Conservation (phyloP, 1,140 invertebrate genomes). For the Orchesella cincta region DNA sequence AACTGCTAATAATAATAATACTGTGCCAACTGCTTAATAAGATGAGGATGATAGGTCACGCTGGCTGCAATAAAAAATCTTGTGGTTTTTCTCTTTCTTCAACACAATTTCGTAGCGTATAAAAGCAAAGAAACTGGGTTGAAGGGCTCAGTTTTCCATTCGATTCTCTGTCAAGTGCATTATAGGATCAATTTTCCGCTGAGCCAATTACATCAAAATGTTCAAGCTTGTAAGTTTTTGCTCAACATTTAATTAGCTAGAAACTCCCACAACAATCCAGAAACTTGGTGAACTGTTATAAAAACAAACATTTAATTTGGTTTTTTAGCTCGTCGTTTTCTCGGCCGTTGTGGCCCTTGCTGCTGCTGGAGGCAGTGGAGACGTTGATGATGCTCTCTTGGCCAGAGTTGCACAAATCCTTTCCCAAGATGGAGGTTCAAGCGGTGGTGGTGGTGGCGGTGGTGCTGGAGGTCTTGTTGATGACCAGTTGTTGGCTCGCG, state of each 20-base stretch:
- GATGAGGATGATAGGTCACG: slow-evolving; percentile 15
- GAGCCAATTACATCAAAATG: background rate
- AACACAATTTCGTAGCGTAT: slow-evolving; percentile 15
- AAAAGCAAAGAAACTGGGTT: slow-evolving; percentile 8
- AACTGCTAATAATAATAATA: background rate
- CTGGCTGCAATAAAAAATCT: slow-evolving; percentile 5
- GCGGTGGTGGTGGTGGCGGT: slow-evolving; percentile 11
- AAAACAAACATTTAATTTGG: background rate
- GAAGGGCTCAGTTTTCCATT: background rate
- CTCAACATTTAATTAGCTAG: background rate
- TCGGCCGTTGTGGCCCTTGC: background rate
- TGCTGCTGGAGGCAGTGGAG: background rate
- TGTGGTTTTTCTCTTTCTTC: background rate
- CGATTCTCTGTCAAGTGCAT: background rate
- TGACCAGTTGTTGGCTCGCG: background rate
- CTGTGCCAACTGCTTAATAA: slow-evolving; percentile 18
- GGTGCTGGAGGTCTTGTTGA: background rate
- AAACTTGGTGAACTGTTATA: background rate
- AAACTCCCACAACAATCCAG: background rate
- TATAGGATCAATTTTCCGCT: background rate
- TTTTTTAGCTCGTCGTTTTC: background rate
- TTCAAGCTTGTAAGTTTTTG: background rate
- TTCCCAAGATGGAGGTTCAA: background rate
- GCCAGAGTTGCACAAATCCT: slow-evolving; percentile 32
- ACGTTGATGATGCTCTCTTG: slow-evolving; percentile 32